Evolutionary conservation across 2,888 invertebrate genomes (phyloP).

Genomic region (Erebia epiphron): DNA sequence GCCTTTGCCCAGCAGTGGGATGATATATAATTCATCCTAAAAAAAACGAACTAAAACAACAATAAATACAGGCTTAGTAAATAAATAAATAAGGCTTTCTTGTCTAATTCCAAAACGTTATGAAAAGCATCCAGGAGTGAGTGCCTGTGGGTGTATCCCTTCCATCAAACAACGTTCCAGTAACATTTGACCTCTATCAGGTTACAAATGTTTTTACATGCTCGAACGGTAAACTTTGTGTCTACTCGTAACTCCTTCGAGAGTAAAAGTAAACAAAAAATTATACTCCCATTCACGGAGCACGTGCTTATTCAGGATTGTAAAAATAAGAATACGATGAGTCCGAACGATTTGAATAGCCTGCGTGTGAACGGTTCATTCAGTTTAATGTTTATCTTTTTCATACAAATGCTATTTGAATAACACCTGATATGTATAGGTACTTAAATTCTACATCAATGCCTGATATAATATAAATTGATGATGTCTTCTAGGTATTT

Average conservation of each 20-base stretch:
- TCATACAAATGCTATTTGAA: not conserved
- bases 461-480: too few relatives aligned
- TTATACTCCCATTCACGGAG: constrained; percentile 72
- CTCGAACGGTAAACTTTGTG: constrained; percentile 63
- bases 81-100: too few relatives aligned
- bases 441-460: too few relatives aligned
- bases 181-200: constrained; percentile 7
- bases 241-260: constrained; percentile 65
- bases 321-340: constrained; percentile 32
- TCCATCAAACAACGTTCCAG: not conserved
- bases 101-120: too few relatives aligned
- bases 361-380: constrained; percentile 10
- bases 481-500: not conserved
- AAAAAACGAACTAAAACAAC: too few relatives aligned
- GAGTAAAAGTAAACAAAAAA: constrained; percentile 75
- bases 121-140: too few relatives aligned
- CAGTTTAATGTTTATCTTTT: not conserved
- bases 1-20: too few relatives aligned
- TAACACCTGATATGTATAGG: not conserved
- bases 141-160: too few relatives aligned
- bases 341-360: not conserved
- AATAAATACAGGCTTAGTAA: too few relatives aligned
- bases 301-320: constrained; percentile 61
- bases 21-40: too few relatives aligned
- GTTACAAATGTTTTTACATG: constrained; percentile 62